phyloP scores from a whole-genome alignment of 2,888 invertebrate species.

The Aporophyla lueneburgensis region DNA sequence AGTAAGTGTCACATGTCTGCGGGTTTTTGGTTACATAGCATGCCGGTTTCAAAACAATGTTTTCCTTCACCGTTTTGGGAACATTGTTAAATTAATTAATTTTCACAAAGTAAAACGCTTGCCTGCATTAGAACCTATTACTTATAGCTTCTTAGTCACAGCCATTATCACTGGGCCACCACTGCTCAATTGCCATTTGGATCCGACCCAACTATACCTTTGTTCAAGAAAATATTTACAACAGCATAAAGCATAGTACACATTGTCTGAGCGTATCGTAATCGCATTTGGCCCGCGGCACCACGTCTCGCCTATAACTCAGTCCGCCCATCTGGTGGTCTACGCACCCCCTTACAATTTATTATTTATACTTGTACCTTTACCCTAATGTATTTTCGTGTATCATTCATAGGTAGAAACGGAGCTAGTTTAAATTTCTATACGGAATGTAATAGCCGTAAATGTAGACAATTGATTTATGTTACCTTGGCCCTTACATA shows the following conservation, averaged over 20 bases:
- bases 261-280: constrained; percentile 40
- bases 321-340: constrained; percentile 36
- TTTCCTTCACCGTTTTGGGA: too few relatives aligned
- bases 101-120: too few relatives aligned
- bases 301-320: constrained; percentile 57
- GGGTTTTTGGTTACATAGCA: too few relatives aligned
- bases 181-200: constrained; percentile 6
- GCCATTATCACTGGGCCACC: too few relatives aligned
- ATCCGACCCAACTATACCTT: constrained; percentile 1
- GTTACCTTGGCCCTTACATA: neutral
- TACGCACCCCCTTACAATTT: constrained; percentile 50
- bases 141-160: too few relatives aligned
- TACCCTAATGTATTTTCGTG: constrained; percentile 40
- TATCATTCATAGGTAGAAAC: constrained; percentile 42
- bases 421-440: constrained; percentile 31
- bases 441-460: neutral
- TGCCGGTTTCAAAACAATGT: too few relatives aligned
- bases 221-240: constrained; percentile 25
- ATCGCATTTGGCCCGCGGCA: constrained; percentile 44
- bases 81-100: too few relatives aligned
- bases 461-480: constrained; percentile 2
- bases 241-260: constrained; percentile 18
- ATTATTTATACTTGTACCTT: constrained; percentile 46
- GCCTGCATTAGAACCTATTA: too few relatives aligned
- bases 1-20: too few relatives aligned